Conservation (phyloP, 1,140 invertebrate species). For the Apocrypta bakeri region DNA sequence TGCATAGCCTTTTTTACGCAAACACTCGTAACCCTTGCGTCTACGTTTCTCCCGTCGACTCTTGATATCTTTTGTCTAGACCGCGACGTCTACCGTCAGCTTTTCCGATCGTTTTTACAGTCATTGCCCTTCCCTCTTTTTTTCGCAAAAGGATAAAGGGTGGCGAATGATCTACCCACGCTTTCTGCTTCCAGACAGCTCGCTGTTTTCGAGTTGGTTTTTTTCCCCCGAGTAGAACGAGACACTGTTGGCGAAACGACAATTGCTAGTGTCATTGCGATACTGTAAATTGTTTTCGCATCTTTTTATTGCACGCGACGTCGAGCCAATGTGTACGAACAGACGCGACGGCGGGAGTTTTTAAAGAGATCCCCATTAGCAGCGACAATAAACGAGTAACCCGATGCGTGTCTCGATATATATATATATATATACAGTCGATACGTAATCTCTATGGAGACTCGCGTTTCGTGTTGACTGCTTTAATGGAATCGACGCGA, state of each 20-base stretch:
- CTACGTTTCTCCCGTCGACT: not conserved
- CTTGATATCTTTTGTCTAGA: conserved; percentile 11
- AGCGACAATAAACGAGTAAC: not conserved
- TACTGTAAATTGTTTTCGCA: too few relatives aligned
- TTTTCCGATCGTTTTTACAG: conserved; percentile 14
- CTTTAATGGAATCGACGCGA: not conserved
- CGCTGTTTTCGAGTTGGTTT: not conserved
- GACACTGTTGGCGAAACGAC: too few relatives aligned
- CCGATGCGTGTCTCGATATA: not conserved
- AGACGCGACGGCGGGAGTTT: not conserved
- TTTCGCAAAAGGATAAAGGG: too few relatives aligned
- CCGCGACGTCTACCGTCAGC: conserved; percentile 16
- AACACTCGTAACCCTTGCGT: not conserved
- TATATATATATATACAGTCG: not conserved
- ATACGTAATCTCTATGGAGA: not conserved
- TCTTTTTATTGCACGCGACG: too few relatives aligned
- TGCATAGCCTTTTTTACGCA: not conserved
- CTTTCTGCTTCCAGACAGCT: too few relatives aligned
- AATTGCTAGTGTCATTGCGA: too few relatives aligned
- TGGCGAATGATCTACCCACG: too few relatives aligned
- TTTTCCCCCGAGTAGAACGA: not conserved
- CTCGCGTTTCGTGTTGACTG: not conserved
- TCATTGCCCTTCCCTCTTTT: not conserved
- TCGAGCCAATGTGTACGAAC: not conserved
- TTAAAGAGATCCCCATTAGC: conserved; percentile 1